Evolutionary conservation across 2,888 invertebrate species (phyloP).

Genomic region (Drosophila crucigera): DNA sequence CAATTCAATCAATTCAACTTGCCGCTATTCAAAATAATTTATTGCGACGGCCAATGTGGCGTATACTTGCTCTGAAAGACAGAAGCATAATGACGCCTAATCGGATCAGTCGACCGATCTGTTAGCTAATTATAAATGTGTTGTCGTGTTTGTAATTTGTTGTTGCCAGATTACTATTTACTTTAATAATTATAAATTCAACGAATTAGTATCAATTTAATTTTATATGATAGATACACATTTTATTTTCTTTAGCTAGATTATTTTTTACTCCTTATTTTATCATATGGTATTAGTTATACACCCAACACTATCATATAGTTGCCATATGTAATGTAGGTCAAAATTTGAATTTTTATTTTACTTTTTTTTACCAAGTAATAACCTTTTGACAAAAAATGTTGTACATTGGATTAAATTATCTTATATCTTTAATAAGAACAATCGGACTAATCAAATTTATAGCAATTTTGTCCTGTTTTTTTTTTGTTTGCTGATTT

Average conservation of each 20-base stretch:
- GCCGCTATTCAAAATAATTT: background rate
- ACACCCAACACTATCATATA: background rate
- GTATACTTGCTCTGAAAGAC: constrained; percentile 52
- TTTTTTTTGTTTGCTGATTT: background rate
- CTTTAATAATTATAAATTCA: background rate
- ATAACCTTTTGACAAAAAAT: background rate
- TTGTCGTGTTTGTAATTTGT: background rate
- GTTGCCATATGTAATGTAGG: background rate
- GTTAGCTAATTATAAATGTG: background rate
- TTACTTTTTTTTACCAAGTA: background rate
- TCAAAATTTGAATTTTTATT: background rate
- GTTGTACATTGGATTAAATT: background rate
- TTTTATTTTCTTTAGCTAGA: background rate
- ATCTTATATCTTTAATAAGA: background rate
- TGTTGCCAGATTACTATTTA: background rate
- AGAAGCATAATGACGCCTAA: constrained; percentile 13
- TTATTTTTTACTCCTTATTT: background rate
- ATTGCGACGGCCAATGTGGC: constrained; percentile 34
- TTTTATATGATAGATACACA: background rate
- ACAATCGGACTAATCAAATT: background rate
- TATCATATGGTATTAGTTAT: background rate
- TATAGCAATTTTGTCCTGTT: no score
- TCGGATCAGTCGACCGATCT: constrained; percentile 5
- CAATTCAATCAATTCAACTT: constrained; percentile 76
- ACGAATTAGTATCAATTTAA: background rate